These are phyloP conservation scores for Cyclargus thomasi DNA, from an alignment of 1,140 invertebrate genomes.

Conservation along the genomic window DNA sequence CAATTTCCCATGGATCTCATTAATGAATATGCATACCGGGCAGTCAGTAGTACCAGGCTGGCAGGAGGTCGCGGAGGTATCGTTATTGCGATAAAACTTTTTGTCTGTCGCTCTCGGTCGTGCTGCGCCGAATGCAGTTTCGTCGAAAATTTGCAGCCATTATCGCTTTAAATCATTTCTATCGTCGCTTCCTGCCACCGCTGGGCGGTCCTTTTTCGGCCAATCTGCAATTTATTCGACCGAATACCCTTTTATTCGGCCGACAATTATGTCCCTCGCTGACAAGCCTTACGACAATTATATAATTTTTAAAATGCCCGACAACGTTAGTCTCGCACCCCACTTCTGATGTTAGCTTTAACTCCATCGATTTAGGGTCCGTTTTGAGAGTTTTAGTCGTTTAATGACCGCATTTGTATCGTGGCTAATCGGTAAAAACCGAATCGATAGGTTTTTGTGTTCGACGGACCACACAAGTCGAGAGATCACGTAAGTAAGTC, in stretches of 20 bases:
- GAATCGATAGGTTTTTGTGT: slow-evolving; percentile 15
- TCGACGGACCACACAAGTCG: slow-evolving; percentile 5
- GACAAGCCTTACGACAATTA: slow-evolving; percentile 13
- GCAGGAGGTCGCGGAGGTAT: not conserved
- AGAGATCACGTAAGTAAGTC: slow-evolving; percentile 2
- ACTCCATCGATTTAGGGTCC: not conserved
- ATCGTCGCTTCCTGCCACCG: not conserved
- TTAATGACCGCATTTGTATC: not conserved
- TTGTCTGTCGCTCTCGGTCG: not conserved
- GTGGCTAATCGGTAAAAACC: slow-evolving; percentile 4
- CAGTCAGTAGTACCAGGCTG: not conserved
- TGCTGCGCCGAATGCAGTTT: not conserved
- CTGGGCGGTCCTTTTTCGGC: not conserved
- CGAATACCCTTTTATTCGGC: not conserved
- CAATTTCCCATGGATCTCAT: not conserved
- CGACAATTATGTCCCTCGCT: slow-evolving; percentile 5
- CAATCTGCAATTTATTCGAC: slow-evolving; percentile 1
- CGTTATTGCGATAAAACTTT: slow-evolving; percentile 1
- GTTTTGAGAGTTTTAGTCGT: not conserved
- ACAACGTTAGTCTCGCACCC: not conserved
- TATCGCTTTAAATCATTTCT: slow-evolving; percentile 8
- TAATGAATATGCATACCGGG: not conserved
- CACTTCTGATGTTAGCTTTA: not conserved
- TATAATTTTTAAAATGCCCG: slow-evolving; percentile 10
- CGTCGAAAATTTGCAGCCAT: slow-evolving; percentile 9